Conservation (phyloP, 2,113 vertebrate genomes). For the Campylomormyrus numenius region DNA sequence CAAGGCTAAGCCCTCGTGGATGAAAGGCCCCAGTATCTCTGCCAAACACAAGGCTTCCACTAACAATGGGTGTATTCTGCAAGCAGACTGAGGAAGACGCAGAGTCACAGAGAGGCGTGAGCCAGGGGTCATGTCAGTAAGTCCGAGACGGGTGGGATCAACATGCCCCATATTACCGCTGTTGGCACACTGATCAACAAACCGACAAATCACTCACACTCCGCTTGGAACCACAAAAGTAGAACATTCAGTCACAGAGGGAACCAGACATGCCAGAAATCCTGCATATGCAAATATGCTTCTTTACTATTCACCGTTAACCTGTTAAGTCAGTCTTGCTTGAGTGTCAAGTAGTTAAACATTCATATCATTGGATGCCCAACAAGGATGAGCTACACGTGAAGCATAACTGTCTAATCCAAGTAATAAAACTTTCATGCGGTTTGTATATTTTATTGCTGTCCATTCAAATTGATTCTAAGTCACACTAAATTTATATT, state of each 20-base stretch:
- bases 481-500: neutral
- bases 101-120: neutral
- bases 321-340: neutral
- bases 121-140: slow-evolving; percentile 16
- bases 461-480: neutral
- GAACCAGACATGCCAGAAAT: neutral
- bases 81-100: slow-evolving; percentile 17
- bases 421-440: neutral
- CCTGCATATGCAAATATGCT: neutral
- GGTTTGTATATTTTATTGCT: neutral
- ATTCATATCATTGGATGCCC: neutral
- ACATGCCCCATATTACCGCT: neutral
- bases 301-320: neutral
- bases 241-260: neutral
- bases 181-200: neutral
- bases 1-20: slow-evolving; percentile 27
- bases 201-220: neutral
- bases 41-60: slow-evolving; percentile 30
- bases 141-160: neutral
- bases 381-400: neutral
- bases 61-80: slow-evolving; percentile 52
- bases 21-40: slow-evolving; percentile 45
- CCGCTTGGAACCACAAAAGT: neutral
- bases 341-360: neutral
- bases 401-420: neutral